Base-by-base conservation (phyloP, 2,797 vertebrate genomes). In the Anableps anableps region DNA sequence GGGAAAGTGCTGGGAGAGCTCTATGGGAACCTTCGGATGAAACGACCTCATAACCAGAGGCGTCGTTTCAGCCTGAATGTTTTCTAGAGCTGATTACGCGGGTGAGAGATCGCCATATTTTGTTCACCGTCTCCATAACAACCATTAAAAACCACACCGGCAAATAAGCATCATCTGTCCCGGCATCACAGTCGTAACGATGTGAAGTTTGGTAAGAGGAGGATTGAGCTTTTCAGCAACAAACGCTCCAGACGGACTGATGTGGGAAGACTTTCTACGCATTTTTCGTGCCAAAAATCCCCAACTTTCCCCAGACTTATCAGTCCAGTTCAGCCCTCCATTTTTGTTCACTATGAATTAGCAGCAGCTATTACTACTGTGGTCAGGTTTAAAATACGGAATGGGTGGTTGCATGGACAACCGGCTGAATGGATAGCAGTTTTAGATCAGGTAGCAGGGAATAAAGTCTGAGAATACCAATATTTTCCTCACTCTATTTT, bases 1-100 rank as follows among this genome's bases (percentile, higher is more conserved):
- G 91, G 87, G 95, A 95, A 96, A 95, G 94, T 95, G 95, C 94
- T 90, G 91, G 88, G 91, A 91, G 86, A 91, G 91, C 88, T 88
- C 86, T 78, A 50, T 81, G 83, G 78, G 76, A 85, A 72, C 71
- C 80, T 85, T 80, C 88, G 83, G 86, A 89, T 55, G 23, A n/a
- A 89, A 85, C 85, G 79, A 70, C 88, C 64, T 68, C 50, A 88
- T 21, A 82, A 88, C 87, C 87, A 78, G 86, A 90, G 84, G 93
- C 85, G 34, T 93, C 92, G 94, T 94, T 90, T 84, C 9, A 91
- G 92, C 93, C 88, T 60, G 16, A 79, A 74, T 62, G 50, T 70
- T 80, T 85, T 86, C 68, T 58, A 91, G 86, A 91, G 83, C 73
- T 64, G 77, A 71, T 26, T 72, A 10, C 23, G 6, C 16, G 2